Percentiles rank a stretch among this genome's conserved stretches.
phyloP scores from a whole-genome alignment of 2,888 invertebrate genomes.

The Keiferia lycopersicella region DNA sequence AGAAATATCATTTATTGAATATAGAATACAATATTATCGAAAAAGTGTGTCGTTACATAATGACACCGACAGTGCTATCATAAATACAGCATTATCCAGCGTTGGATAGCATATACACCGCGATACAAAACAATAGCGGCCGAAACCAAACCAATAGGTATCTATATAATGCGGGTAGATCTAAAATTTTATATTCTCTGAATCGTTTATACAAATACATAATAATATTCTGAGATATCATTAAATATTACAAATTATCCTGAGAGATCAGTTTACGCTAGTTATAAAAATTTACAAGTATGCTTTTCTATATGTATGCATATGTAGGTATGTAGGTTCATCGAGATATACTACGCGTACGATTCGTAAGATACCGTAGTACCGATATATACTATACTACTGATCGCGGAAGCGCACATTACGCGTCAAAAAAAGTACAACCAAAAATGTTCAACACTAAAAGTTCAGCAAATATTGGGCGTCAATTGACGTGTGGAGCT shows the following conservation, averaged over 20 bases:
- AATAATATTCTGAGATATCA: constrained; percentile 73
- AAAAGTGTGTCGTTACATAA: constrained; percentile 77
- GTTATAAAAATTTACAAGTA: constrained; percentile 78
- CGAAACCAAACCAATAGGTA: constrained; percentile 63
- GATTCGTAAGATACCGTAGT: constrained; percentile 60
- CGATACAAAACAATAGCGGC: constrained; percentile 50
- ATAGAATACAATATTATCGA: constrained; percentile 80
- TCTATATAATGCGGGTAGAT: constrained; percentile 66
- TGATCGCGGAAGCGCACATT: too few relatives aligned
- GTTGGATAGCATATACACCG: constrained; percentile 65
- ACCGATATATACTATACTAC: constrained; percentile 74
- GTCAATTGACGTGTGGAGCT: too few relatives aligned
- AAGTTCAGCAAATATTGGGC: too few relatives aligned
- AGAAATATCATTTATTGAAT: constrained; percentile 80
- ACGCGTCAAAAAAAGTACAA: too few relatives aligned
- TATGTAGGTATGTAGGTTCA: constrained; percentile 65
- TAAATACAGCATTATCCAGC: constrained; percentile 66
- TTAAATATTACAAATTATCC: constrained; percentile 76
- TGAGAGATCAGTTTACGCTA: constrained; percentile 80
- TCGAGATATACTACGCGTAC: constrained; percentile 69
- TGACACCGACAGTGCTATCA: constrained; percentile 75
- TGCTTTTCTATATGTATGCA: constrained; percentile 69
- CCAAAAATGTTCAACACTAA: too few relatives aligned
- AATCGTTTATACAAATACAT: constrained; percentile 74
- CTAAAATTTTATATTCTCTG: constrained; percentile 72